These are phyloP conservation scores for Leucoraja ocellata DNA, from an alignment of 2,797 vertebrate genomes.

Conservation along the genomic window DNA sequence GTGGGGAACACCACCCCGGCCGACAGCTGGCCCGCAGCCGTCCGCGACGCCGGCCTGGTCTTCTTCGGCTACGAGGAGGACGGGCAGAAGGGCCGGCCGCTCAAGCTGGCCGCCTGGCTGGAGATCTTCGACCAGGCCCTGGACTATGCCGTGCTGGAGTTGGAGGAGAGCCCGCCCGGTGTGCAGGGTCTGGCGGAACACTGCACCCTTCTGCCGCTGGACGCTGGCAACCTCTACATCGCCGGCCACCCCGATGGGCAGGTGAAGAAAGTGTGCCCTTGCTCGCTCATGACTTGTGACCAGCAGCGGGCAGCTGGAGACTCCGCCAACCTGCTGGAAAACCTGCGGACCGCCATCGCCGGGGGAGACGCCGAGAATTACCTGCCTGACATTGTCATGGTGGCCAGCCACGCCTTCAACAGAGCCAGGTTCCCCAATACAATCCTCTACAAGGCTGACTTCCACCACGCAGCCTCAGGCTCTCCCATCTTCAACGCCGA, in stretches of 20 bases:
- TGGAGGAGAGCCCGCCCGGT: not conserved
- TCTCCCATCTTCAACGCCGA: not conserved
- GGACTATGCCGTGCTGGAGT: not conserved
- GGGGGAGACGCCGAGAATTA: not conserved
- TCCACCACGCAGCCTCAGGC: not conserved
- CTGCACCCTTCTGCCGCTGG: too few relatives aligned
- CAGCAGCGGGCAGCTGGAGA: too few relatives aligned
- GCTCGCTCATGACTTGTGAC: not conserved
- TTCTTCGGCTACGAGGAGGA: not conserved
- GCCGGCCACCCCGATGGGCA: not conserved
- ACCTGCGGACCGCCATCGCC: not conserved
- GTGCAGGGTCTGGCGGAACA: not conserved
- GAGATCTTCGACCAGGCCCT: not conserved
- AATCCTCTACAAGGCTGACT: not conserved
- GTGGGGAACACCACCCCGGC: accelerated
- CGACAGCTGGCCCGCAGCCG: not conserved
- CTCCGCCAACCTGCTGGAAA: not conserved
- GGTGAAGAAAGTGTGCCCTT: slow-evolving; percentile 1
- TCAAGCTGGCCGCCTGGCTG: not conserved
- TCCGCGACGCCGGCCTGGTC: not conserved
- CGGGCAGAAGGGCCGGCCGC: not conserved
- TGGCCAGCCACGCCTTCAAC: slow-evolving; percentile 21
- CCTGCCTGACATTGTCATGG: not conserved
- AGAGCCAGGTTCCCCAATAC: not conserved
- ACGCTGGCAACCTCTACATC: not conserved